phyloP scores from a whole-genome alignment of 2,888 invertebrate species.

The Sinopyrophorus schimmeli region DNA sequence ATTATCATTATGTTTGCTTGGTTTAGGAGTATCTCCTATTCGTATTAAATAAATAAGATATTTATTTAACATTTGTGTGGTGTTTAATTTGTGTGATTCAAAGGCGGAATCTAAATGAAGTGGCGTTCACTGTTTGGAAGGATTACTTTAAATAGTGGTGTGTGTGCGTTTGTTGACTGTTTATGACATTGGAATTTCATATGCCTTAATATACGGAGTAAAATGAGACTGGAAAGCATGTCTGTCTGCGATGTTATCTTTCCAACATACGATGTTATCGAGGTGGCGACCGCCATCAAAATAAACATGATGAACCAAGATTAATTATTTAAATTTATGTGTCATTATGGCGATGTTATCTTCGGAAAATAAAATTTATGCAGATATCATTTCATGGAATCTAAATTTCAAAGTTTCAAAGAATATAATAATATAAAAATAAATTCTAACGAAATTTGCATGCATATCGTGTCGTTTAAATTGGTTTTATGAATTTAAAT shows the following conservation, averaged over 20 bases:
- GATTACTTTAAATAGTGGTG: conserved; percentile 8
- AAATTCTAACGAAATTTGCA: too few species aligned
- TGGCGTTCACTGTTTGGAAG: too few species aligned
- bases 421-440: too few species aligned
- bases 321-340: conserved; percentile 41
- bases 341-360: conserved; percentile 29
- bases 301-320: conserved; percentile 41
- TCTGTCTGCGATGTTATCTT: conserved; percentile 21
- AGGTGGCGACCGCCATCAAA: conserved; percentile 35
- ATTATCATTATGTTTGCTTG: too few species aligned
- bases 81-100: too few species aligned
- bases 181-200: conserved; percentile 23
- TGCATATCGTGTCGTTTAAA: too few species aligned
- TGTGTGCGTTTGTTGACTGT: conserved; percentile 10
- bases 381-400: conserved; percentile 17
- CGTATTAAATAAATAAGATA: too few species aligned
- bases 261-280: conserved; percentile 34
- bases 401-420: conserved; percentile 25
- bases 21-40: too few species aligned
- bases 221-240: conserved; percentile 24
- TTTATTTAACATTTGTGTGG: too few species aligned
- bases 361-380: conserved; percentile 23
- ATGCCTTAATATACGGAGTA: conserved; percentile 20
- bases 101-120: too few species aligned
- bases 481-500: too few species aligned